A percentile compares a stretch with the other conserved stretches of the same genome.
These are phyloP conservation scores for Tenthredo amoena DNA, from an alignment of 2,888 invertebrate species.

Conservation along the genomic window DNA sequence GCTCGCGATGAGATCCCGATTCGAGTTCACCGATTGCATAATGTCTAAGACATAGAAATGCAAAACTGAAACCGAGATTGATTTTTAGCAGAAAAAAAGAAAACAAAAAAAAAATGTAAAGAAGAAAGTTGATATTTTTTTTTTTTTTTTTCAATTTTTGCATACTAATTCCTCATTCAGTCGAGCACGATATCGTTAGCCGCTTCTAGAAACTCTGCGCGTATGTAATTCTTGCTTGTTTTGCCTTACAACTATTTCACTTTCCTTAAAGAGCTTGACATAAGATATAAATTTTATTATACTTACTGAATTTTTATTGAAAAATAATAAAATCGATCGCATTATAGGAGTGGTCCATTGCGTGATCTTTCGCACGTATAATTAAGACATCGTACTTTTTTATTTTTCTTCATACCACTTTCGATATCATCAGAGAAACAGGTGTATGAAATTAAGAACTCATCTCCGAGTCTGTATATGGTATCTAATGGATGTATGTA, in stretches of 20 bases:
- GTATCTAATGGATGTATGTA: neutral
- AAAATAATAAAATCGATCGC: neutral
- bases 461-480: neutral
- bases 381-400: neutral
- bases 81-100: neutral
- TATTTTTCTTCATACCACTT: neutral
- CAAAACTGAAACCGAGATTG: neutral
- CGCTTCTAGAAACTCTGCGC: neutral
- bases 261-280: conserved; percentile 18
- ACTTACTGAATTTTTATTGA: neutral
- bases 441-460: neutral
- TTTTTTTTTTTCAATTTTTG: neutral
- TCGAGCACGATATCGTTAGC: neutral
- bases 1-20: neutral
- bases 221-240: neutral
- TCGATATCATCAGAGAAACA: neutral
- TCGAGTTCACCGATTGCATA: neutral
- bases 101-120: neutral
- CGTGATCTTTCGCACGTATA: neutral
- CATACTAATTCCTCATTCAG: neutral
- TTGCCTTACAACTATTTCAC: neutral
- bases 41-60: neutral
- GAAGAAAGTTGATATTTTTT: neutral
- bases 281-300: neutral
- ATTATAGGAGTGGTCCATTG: neutral